These are phyloP conservation scores for Xylophagus ater DNA, from an alignment of 2,888 invertebrate genomes.

Conservation along the genomic window DNA sequence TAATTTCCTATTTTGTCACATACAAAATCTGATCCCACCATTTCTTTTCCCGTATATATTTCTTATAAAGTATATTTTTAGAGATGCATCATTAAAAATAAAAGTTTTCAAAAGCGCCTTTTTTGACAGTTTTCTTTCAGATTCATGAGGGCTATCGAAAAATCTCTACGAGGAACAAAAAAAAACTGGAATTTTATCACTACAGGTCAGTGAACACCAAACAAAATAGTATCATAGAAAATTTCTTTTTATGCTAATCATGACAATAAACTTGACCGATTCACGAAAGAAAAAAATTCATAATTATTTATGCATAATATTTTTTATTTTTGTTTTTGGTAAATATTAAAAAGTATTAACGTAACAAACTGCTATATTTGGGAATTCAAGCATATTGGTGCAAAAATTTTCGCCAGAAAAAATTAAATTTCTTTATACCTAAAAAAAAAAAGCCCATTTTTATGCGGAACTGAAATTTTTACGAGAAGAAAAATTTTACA, in stretches of 20 bases:
- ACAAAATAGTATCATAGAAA: slow-evolving; percentile 8
- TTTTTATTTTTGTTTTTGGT: too few relatives aligned
- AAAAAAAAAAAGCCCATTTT: too few relatives aligned
- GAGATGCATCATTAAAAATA: slow-evolving; percentile 1
- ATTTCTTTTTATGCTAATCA: slow-evolving; percentile 12
- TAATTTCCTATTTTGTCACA: slow-evolving; percentile 8
- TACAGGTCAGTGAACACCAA: too few relatives aligned
- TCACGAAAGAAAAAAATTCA: too few relatives aligned
- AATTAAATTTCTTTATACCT: neutral
- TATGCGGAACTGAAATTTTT: too few relatives aligned
- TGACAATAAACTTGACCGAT: slow-evolving; percentile 6
- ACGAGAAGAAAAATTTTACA: too few relatives aligned
- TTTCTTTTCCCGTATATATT: slow-evolving; percentile 6
- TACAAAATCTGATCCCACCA: slow-evolving; percentile 5
- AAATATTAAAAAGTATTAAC: neutral
- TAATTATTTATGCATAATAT: too few relatives aligned
- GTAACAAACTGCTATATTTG: neutral
- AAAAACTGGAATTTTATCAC: too few relatives aligned
- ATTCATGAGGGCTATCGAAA: too few relatives aligned
- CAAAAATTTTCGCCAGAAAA: neutral
- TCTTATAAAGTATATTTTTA: slow-evolving; percentile 1
- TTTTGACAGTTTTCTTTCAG: too few relatives aligned
- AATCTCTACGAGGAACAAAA: too few relatives aligned
- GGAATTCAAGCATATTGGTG: neutral
- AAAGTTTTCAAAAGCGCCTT: slow-evolving; percentile 3